These are phyloP conservation scores for Cerastoderma edule DNA, from an alignment of 2,888 invertebrate genomes.

Conservation along the genomic window DNA sequence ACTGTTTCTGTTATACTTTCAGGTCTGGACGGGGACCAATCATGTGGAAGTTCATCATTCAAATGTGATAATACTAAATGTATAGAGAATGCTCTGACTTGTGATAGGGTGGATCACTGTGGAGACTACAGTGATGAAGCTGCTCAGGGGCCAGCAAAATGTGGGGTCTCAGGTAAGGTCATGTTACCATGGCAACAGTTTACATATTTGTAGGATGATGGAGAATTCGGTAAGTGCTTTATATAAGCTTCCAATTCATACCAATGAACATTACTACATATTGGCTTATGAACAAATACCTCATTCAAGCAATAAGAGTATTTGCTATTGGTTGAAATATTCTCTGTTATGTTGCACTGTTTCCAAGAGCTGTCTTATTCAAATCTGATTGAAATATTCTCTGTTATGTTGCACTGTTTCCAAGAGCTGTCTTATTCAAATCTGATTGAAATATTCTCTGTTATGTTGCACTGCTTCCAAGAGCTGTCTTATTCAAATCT, in stretches of 20 bases:
- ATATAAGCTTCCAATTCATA: background rate
- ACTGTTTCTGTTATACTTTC: slow-evolving; percentile 53
- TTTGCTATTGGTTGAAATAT: too few species aligned
- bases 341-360: too few species aligned
- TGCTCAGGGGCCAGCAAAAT: slow-evolving; percentile 73
- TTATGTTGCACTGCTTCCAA: too few species aligned
- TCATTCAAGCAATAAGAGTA: too few species aligned
- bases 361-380: too few species aligned
- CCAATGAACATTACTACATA: too few species aligned
- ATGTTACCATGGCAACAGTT: background rate
- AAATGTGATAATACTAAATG: slow-evolving; percentile 80
- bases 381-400: too few species aligned
- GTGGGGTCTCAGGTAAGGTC: slow-evolving; percentile 64
- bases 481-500: too few species aligned
- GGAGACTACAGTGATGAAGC: slow-evolving; percentile 81
- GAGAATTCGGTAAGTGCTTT: background rate
- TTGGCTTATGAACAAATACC: too few species aligned
- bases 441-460: too few species aligned
- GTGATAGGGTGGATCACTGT: slow-evolving; percentile 82
- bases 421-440: too few species aligned
- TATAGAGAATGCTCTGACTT: slow-evolving; percentile 78
- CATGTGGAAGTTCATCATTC: slow-evolving; percentile 75
- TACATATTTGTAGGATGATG: background rate
- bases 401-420: too few species aligned
- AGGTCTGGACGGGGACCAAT: slow-evolving; percentile 73